Evolutionary conservation across 2,797 vertebrate genomes (phyloP).

Genomic region (Tragelaphus eurycerus): DNA sequence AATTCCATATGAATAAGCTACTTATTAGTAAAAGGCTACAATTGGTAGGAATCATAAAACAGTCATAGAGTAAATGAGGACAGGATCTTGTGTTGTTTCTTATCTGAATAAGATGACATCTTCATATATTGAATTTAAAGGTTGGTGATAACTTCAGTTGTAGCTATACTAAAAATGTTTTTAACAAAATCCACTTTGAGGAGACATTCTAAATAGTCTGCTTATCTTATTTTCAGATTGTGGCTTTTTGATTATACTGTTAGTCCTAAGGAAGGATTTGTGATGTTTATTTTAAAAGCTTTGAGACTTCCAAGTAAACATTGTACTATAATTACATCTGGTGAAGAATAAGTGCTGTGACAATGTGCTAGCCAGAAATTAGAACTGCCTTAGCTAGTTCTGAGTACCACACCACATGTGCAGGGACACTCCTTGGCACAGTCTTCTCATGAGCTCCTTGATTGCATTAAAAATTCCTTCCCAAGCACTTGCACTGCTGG

Average conservation of each 20-base stretch:
- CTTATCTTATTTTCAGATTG: neutral
- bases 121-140: neutral
- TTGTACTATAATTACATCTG: neutral
- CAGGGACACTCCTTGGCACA: too few relatives aligned
- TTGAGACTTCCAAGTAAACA: neutral
- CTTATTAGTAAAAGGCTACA: neutral
- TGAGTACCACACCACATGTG: neutral
- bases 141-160: neutral
- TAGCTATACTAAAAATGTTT: neutral
- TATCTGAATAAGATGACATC: neutral
- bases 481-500: neutral
- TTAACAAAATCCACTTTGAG: neutral
- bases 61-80: neutral
- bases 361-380: neutral
- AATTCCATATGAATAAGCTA: neutral
- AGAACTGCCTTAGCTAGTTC: neutral
- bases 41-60: neutral
- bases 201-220: neutral
- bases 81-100: neutral
- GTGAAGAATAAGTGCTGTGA: neutral
- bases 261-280: neutral
- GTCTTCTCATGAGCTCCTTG: neutral
- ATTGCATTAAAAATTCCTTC: accelerated
- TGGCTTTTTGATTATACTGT: neutral
- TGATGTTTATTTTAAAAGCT: neutral